Evolutionary conservation across 2,113 vertebrate species (phyloP), one percentile per base, ranked within the genome.

Genomic region (Sorex araneus): DNA sequence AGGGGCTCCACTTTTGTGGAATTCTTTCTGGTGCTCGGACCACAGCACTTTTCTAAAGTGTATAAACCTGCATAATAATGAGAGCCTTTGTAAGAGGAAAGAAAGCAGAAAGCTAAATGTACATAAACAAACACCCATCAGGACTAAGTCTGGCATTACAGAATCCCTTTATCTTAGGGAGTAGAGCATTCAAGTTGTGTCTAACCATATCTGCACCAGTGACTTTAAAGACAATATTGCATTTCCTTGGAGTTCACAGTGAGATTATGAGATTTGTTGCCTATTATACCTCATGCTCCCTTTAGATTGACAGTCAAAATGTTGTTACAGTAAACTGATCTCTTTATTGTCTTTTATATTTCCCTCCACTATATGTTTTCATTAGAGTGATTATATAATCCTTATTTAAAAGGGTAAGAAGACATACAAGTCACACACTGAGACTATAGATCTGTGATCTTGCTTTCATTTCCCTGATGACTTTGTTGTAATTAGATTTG

Each of bases 401-500:
- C 23, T 86, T 89, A 97, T 97, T 96, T 93, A 94, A 96, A 97
- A 91, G 83, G 92, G 84, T 80, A 89, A 91, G 66, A 96, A 97
- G 96, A 97, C 92, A 93, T 73, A 93, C 96, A 80, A 95, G 69
- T 78, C 92, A 92, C 82, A 95, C 82, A 97, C 90, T 93, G 94
- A 92, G 63, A 70, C 90, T 88, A 77, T 36, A 76, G 94, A 81
- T 96, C 91, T 94, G 87, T 1, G 54, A 97, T 98, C 97, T 97
- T 95, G 94, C 94, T 97, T 96, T 95, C 97, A 98, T 98, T 98
- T 98, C 97, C 97, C 97, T 97, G 96, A 97, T 97, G 97, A 92
- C 83, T 96, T 91, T 91, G 60, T 96, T 98, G 97, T 98, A 98
- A 98, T 98, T 98, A 97, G 97, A 98, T 98, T 98, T 98, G 97